These are phyloP conservation scores for Leptodactylus fuscus DNA, from an alignment of 2,113 vertebrate genomes.

Conservation along the genomic window DNA sequence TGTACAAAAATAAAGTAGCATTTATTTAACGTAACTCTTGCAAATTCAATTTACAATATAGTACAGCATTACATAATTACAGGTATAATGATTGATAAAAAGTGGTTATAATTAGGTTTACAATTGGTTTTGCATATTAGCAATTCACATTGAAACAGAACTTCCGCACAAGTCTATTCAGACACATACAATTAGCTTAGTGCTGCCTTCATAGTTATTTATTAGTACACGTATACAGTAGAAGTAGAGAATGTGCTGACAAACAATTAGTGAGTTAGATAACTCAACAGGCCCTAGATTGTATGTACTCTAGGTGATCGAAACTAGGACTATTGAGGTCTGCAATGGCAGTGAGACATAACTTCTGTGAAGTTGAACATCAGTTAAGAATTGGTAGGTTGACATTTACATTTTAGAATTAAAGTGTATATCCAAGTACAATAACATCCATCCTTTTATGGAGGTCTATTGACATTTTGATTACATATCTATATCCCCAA, in stretches of 20 bases:
- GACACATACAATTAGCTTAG: slow-evolving; percentile 19
- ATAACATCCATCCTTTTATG: neutral
- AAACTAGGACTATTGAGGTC: slow-evolving; percentile 20
- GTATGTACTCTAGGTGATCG: neutral
- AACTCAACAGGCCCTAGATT: neutral
- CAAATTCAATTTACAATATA: slow-evolving; percentile 78
- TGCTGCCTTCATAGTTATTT: neutral
- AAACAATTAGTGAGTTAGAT: slow-evolving; percentile 1
- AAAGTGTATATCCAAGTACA: neutral
- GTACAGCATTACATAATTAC: slow-evolving; percentile 69
- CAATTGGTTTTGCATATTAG: slow-evolving; percentile 38
- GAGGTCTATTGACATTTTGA: neutral
- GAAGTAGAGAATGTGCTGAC: slow-evolving; percentile 15
- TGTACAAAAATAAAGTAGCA: slow-evolving; percentile 80
- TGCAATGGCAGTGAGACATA: neutral
- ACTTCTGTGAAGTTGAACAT: neutral
- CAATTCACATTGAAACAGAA: slow-evolving; percentile 52
- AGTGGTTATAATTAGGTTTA: slow-evolving; percentile 62
- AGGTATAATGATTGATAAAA: slow-evolving; percentile 62
- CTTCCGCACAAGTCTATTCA: neutral
- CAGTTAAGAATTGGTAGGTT: neutral
- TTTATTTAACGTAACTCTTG: slow-evolving; percentile 76
- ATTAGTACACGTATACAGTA: slow-evolving; percentile 19
- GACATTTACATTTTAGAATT: neutral
- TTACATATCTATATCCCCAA: neutral